Evolutionary conservation across 2,888 invertebrate genomes (phyloP).

Genomic region (Anagyrus pseudococci): DNA sequence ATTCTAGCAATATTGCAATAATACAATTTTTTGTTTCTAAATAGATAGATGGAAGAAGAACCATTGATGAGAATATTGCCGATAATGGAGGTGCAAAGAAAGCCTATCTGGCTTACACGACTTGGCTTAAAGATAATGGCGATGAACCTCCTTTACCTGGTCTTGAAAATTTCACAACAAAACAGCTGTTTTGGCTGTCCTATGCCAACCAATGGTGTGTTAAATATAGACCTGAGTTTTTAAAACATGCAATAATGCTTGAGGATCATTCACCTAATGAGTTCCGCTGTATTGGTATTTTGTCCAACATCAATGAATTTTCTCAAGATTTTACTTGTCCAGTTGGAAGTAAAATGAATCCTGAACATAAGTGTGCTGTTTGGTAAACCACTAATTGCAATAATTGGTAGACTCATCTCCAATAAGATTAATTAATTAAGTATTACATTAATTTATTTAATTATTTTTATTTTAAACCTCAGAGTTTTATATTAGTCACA

Average conservation of each 20-base stretch:
- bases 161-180: slow-evolving; percentile 70
- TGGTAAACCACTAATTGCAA: slow-evolving; percentile 63
- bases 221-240: slow-evolving; percentile 66
- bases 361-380: slow-evolving; percentile 68
- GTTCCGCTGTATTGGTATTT: slow-evolving; percentile 69
- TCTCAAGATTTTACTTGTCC: slow-evolving; percentile 70
- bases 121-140: slow-evolving; percentile 63
- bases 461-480: slow-evolving; percentile 1
- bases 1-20: no score
- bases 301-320: slow-evolving; percentile 70
- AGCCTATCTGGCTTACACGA: neutral
- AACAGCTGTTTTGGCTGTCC: slow-evolving; percentile 33
- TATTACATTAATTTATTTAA: neutral
- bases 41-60: neutral
- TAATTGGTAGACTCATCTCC: no score
- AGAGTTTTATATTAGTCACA: no score
- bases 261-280: slow-evolving; percentile 78
- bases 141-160: slow-evolving; percentile 76
- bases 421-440: neutral
- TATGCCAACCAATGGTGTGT: slow-evolving; percentile 65
- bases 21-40: neutral
- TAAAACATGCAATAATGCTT: slow-evolving; percentile 82
- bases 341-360: slow-evolving; percentile 69
- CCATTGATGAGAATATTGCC: neutral
- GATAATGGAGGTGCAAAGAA: neutral